Base-by-base conservation (phyloP, 2,797 vertebrate genomes). In the Bufotes viridis region DNA sequence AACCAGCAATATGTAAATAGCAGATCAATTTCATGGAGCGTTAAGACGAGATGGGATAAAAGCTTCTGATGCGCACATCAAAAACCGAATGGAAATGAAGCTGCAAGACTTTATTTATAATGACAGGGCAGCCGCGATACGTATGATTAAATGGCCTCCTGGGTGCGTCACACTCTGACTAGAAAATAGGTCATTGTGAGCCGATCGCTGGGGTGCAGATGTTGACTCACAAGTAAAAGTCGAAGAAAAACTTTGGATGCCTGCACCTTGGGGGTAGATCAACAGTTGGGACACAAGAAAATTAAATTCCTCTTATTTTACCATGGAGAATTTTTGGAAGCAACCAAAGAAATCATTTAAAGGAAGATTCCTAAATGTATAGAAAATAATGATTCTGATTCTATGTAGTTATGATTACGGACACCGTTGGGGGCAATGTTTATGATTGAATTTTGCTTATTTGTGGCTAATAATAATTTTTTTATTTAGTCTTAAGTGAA, bases 121-220 rank as follows among this genome's bases (percentile, higher is more conserved):
- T 55, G 67, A 82, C 42, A 82, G 49, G 63, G 55, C 51, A 34
- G 51, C 67, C 57, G 82, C 82, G 70, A 69, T 18, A 60, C 65
- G 29, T 74, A 20, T 74, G 51, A 84, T 72, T 84, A 72, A 34
- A 74, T 84, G 34, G 53, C 67, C 82, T 58, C 82, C 82, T 26
- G 65, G 26, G 82, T 24, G 76, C 51, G 34, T 18, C 70, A 74
- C 34, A 49, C 70, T 9, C 34, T 74, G 34, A 42, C 70, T 74
- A 2, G 9, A 74, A 74, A 74, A 74, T 74, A 74, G 34, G 34
- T 29, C 70, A 74, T 74, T 74, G 34, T 20, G 10, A 49, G 70
- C 70, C 8, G 34, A 74, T 42, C 70, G 20, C 70, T 74, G 70
- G 70, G 34, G 70, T 20, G 70, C 34, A 34, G 11, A 74, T 42